phyloP scores from a whole-genome alignment of 2,113 vertebrate genomes.

The Cinclus cinclus region DNA sequence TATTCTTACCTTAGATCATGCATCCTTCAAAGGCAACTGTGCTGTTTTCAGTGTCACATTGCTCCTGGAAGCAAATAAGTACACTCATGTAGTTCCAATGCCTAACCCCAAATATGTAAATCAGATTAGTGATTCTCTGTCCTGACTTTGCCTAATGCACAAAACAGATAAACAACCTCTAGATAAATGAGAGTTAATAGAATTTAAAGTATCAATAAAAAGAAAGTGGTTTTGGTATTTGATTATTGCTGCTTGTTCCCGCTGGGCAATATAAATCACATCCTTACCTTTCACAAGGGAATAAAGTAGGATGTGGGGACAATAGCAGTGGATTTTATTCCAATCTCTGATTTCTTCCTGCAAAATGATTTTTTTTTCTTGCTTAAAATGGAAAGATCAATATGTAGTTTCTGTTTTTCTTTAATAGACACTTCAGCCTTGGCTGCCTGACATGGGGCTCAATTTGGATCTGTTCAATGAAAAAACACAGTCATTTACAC shows the following conservation, averaged over 20 bases:
- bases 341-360: background rate
- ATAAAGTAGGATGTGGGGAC: background rate
- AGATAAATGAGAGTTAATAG: background rate
- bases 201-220: background rate
- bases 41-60: background rate
- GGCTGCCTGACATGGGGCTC: background rate
- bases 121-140: background rate
- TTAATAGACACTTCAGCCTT: background rate
- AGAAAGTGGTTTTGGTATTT: background rate
- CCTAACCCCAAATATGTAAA: background rate
- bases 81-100: background rate
- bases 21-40: background rate
- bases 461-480: background rate
- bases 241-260: background rate
- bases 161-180: background rate
- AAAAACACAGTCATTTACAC: background rate
- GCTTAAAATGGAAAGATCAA: slow-evolving; percentile 29
- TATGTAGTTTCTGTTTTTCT: slow-evolving; percentile 13
- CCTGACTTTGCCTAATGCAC: background rate
- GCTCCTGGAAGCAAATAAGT: background rate
- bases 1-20: background rate
- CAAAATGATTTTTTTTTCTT: background rate
- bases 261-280: background rate
- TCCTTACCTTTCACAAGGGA: background rate
- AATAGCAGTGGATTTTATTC: background rate